These are phyloP conservation scores for Takifugu flavidus DNA, from an alignment of 2,113 vertebrate species.

Conservation along the genomic window DNA sequence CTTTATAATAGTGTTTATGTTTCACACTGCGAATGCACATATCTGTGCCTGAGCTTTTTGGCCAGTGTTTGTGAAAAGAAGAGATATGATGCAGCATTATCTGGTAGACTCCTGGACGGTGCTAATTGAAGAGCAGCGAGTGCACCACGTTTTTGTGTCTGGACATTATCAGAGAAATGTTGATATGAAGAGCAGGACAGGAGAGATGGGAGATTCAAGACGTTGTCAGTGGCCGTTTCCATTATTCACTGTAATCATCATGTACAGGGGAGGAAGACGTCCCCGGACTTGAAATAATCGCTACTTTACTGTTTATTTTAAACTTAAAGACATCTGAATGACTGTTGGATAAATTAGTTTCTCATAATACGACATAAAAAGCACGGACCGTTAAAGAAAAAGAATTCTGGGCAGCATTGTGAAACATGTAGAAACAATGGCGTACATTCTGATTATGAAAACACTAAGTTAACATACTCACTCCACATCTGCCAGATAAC, in stretches of 20 bases:
- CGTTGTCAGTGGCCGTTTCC: constrained; percentile 24
- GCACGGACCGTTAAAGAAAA: too few relatives aligned
- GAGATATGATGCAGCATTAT: constrained; percentile 57
- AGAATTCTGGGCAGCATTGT: too few relatives aligned
- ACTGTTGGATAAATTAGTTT: too few relatives aligned
- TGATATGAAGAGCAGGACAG: constrained; percentile 38
- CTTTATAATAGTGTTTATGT: constrained; percentile 31
- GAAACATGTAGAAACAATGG: too few relatives aligned
- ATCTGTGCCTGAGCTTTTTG: constrained; percentile 39
- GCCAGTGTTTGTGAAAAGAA: constrained; percentile 63
- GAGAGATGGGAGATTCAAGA: constrained; percentile 37
- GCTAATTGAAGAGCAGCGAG: constrained; percentile 66
- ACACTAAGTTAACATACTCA: constrained; percentile 1
- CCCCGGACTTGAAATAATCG: too few relatives aligned
- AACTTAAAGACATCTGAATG: too few relatives aligned
- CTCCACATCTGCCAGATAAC: constrained; percentile 7
- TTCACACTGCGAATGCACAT: constrained; percentile 45
- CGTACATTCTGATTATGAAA: too few relatives aligned
- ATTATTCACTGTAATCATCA: constrained; percentile 2
- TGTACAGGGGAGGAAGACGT: too few relatives aligned
- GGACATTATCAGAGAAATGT: constrained; percentile 63
- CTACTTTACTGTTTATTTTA: too few relatives aligned
- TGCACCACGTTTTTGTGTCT: constrained; percentile 46
- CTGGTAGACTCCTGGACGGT: constrained; percentile 50
- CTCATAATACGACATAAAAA: too few relatives aligned